Percentiles rank a stretch among this genome's conserved stretches.
Evolutionary conservation across 2,113 vertebrate species (phyloP).

Genomic region (Peucedramus taeniatus): DNA sequence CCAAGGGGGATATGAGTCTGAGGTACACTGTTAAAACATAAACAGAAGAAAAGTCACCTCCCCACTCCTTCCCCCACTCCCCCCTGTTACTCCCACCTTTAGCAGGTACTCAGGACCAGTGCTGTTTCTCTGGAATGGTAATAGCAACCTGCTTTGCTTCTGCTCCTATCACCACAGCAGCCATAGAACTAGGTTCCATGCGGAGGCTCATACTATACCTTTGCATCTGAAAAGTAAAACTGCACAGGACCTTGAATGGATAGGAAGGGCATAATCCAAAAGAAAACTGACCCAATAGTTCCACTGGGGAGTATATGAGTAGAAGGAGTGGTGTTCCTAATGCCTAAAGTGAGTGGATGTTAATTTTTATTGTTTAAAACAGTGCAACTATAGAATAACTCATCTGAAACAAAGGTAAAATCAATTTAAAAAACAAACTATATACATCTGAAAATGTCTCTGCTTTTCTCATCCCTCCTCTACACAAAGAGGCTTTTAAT

Average conservation of each 20-base stretch:
- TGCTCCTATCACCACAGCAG: not conserved
- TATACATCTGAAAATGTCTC: not conserved
- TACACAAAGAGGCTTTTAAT: not conserved
- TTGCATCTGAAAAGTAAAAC: not conserved
- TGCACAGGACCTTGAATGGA: not conserved
- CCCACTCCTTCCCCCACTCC: not conserved
- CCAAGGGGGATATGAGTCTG: not conserved
- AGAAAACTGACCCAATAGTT: not conserved
- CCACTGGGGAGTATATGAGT: not conserved
- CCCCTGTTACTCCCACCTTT: rapidly evolving
- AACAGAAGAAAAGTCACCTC: not conserved
- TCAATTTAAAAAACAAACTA: not conserved
- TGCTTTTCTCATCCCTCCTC: not conserved
- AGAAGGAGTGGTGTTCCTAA: not conserved
- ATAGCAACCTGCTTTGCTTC: not conserved
- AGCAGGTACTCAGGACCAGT: rapidly evolving
- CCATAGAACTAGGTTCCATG: not conserved
- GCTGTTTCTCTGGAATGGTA: not conserved
- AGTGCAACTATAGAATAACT: not conserved
- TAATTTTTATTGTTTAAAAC: not conserved
- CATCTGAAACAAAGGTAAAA: not conserved
- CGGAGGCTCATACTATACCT: too few species aligned
- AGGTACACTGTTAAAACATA: not conserved
- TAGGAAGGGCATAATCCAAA: not conserved
- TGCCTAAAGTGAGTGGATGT: not conserved